A percentile compares a stretch with the other conserved stretches of the same genome.
Evolutionary conservation across 1,140 invertebrate species (phyloP).

Genomic region (Heliconius hewitsoni): DNA sequence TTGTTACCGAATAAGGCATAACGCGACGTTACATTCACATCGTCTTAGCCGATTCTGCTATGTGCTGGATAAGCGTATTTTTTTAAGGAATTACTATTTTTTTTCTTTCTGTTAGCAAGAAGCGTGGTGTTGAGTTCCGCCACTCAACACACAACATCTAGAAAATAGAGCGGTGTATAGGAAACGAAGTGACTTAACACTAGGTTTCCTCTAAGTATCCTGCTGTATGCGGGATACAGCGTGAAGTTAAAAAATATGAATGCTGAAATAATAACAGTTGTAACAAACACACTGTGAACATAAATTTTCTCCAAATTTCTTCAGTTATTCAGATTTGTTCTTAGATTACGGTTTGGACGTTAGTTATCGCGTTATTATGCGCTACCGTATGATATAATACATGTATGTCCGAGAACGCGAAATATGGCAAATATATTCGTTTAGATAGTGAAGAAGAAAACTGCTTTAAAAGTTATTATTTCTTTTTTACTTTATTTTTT

Average conservation of each 20-base stretch:
- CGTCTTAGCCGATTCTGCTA: too few species aligned
- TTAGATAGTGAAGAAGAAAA: conserved; percentile 43
- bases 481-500: neutral
- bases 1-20: too few species aligned
- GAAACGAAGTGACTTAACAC: too few species aligned
- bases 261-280: neutral
- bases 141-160: too few species aligned
- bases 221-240: neutral
- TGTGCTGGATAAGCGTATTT: too few species aligned
- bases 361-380: conserved; percentile 60
- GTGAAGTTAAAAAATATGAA: neutral
- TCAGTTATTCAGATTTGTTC: conserved; percentile 53
- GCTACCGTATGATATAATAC: conserved; percentile 48
- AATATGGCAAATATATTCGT: conserved; percentile 54
- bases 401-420: conserved; percentile 50
- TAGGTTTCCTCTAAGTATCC: too few species aligned
- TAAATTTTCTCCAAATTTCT: conserved; percentile 39
- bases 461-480: conserved; percentile 15
- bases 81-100: too few species aligned
- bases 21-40: too few species aligned
- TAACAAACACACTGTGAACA: neutral
- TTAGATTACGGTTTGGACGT: conserved; percentile 54
- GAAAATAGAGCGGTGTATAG: too few species aligned
- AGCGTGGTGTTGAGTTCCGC: too few species aligned
- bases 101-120: too few species aligned